These are phyloP conservation scores for Candidula unifasciata DNA, from an alignment of 2,888 invertebrate genomes.

Conservation along the genomic window DNA sequence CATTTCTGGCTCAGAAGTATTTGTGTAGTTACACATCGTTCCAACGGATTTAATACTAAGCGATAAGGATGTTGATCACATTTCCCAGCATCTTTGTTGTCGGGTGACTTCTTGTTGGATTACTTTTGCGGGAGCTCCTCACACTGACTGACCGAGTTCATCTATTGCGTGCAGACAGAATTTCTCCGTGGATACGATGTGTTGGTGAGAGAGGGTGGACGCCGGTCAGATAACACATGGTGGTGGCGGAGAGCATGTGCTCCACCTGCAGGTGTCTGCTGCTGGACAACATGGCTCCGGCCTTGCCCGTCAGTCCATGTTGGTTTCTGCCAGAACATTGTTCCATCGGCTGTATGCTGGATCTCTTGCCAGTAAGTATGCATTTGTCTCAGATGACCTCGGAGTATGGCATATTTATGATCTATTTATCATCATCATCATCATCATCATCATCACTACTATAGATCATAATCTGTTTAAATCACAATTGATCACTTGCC, in stretches of 20 bases:
- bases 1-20: no score
- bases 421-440: background rate
- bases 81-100: no score
- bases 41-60: no score
- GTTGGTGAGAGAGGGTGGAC: background rate
- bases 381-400: conserved; percentile 34
- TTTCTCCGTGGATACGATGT: no score
- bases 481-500: no score
- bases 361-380: conserved; percentile 53
- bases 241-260: conserved; percentile 50
- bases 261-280: conserved; percentile 53
- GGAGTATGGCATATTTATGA: conserved; percentile 59
- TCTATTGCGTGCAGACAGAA: no score
- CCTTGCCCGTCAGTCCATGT: conserved; percentile 60
- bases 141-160: no score
- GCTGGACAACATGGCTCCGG: conserved; percentile 49
- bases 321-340: conserved; percentile 70
- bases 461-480: no score
- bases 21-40: no score
- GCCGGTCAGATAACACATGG: conserved; percentile 37
- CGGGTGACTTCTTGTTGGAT: no score
- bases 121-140: no score
- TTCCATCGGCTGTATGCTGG: conserved; percentile 66
- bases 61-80: no score
- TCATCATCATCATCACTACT: background rate